Base-by-base conservation (phyloP, 2,113 vertebrate species). In the Ammospiza caudacuta region DNA sequence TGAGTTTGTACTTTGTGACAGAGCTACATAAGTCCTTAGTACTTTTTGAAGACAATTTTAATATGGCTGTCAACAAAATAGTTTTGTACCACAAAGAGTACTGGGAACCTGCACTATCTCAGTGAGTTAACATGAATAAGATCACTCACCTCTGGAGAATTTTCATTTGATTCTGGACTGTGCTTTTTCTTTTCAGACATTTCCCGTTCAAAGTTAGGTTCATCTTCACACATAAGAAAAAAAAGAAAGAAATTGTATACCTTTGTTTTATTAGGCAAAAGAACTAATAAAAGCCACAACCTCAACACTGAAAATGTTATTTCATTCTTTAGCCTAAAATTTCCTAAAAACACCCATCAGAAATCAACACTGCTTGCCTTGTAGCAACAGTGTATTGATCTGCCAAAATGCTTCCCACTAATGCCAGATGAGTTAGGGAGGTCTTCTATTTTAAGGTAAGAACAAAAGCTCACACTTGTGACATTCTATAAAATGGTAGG, bases 121-220 rank as follows among this genome's bases (percentile, higher is more conserved):
- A 83, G 37, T 77, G n/a, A 59, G 37, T 61, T 67, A 70, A 37
- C 3, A 51, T 0, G 9, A 67, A 12, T 54, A 68, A 51, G 24
- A 72, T 5, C 20, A 78, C 97, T 96, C 68, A 97, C 97, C 97
- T 98, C 97, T 73, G 97, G 96, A 79, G 96, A 97, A 61, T 96
- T 98, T 24, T 93, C 18, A 69, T 27, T 91, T 61, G 96, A 95
- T 7, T 98, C 97, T 11, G 94, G 92, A 68, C 33, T 44, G 2
- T 67, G 90, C 62, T 97, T 97, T 3, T 87, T 51, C 77, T 96
- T 98, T 58, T 97, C 97, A 9, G 94, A 76, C 3, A 63, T 25
- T 33, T 97, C 89, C 14, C 96, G 97, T 31, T 94, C 75, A 1
- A 79, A 55, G 61, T 72, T 61, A 46, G 86, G 72, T 12, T 97